Evolutionary conservation across 1,140 invertebrate genomes (phyloP).

Genomic region (Meteorus sp.): DNA sequence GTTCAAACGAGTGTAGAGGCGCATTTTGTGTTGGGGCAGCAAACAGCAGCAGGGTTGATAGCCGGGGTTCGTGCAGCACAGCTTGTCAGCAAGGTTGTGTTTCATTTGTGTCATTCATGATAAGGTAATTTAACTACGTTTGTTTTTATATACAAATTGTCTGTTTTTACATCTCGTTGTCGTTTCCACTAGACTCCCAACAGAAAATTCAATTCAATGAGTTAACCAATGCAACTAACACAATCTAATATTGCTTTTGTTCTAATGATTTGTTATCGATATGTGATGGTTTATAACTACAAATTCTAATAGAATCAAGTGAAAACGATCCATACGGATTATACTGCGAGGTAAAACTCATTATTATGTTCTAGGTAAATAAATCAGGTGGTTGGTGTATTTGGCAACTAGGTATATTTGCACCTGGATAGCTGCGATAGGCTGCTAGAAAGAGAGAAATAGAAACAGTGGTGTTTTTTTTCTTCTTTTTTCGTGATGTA

Average conservation of each 20-base stretch:
- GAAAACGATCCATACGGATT: slow-evolving; percentile 21
- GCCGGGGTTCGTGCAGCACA: slow-evolving; percentile 59
- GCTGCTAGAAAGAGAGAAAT: slow-evolving; percentile 61
- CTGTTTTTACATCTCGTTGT: slow-evolving; percentile 26
- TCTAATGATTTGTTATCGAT: no score
- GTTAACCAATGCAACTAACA: no score
- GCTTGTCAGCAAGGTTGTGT: slow-evolving; percentile 61
- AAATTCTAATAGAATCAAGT: slow-evolving; percentile 16
- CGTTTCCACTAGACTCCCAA: slow-evolving; percentile 16
- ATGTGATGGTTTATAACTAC: not conserved
- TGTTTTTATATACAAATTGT: no score
- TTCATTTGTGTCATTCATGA: slow-evolving; percentile 51
- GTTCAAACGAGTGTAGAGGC: slow-evolving; percentile 49
- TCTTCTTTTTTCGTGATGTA: slow-evolving; percentile 59
- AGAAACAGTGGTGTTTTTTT: slow-evolving; percentile 59
- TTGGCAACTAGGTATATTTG: slow-evolving; percentile 56
- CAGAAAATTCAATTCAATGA: not conserved
- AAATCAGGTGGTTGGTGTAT: slow-evolving; percentile 57
- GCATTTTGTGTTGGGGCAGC: slow-evolving; percentile 56
- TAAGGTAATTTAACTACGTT: slow-evolving; percentile 49
- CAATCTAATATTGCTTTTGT: no score
- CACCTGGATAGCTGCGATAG: slow-evolving; percentile 61
- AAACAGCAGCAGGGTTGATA: slow-evolving; percentile 60
- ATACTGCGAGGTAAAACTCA: slow-evolving; percentile 29
- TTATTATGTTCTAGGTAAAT: slow-evolving; percentile 47